These are phyloP conservation scores for Ambastaia sidthimunki DNA, from an alignment of 2,797 vertebrate species.

Conservation along the genomic window DNA sequence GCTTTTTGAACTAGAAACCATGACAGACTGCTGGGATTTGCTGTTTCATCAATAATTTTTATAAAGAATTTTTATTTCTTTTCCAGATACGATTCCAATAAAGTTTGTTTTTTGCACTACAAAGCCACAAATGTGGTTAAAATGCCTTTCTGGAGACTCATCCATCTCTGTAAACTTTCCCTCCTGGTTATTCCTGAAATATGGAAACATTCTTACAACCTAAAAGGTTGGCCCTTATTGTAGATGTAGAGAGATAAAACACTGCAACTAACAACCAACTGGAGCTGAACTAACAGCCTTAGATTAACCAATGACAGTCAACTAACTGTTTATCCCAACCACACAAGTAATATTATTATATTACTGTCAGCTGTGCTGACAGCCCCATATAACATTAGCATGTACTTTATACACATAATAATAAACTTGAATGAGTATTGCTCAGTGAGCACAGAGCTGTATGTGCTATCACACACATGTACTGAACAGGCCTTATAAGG, in stretches of 20 bases:
- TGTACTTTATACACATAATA: background rate
- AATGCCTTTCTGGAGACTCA: slow-evolving; percentile 46
- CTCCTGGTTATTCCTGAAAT: slow-evolving; percentile 22
- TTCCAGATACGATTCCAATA: slow-evolving; percentile 44
- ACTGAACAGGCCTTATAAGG: slow-evolving; percentile 59
- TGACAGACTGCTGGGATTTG: background rate
- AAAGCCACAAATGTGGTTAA: slow-evolving; percentile 49
- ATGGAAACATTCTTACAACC: too few relatives aligned
- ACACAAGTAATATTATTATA: background rate
- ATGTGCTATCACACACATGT: slow-evolving; percentile 44
- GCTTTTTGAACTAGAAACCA: slow-evolving; percentile 18
- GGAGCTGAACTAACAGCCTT: background rate
- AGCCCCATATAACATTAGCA: background rate
- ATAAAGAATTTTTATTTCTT: slow-evolving; percentile 39
- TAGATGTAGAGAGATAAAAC: too few relatives aligned
- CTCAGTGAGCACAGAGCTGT: background rate
- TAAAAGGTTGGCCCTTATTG: too few relatives aligned
- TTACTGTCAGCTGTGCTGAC: background rate
- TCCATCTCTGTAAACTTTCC: slow-evolving; percentile 48
- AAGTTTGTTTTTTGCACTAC: slow-evolving; percentile 35
- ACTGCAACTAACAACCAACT: too few relatives aligned
- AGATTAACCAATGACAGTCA: background rate
- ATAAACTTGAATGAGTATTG: too few relatives aligned
- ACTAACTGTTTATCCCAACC: background rate
- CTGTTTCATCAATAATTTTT: slow-evolving; percentile 48